phyloP scores from a whole-genome alignment of 2,888 invertebrate species.

The Chironomus riparius region DNA sequence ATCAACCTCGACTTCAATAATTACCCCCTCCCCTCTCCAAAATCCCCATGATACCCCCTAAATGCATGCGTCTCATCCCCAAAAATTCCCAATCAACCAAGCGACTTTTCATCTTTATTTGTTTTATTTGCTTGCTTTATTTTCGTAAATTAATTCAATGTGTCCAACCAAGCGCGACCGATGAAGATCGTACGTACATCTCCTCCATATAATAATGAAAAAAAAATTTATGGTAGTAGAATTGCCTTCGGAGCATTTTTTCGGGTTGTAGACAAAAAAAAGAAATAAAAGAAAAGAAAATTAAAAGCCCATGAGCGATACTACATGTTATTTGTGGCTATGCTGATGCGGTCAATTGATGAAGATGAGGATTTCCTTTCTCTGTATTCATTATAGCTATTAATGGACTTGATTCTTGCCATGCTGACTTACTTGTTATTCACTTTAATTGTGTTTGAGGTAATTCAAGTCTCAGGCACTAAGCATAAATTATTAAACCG shows the following conservation, averaged over 20 bases:
- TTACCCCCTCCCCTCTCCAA: no score
- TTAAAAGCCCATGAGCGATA: background rate
- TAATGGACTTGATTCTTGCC: no score
- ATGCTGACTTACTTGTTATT: background rate
- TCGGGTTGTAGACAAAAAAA: no score
- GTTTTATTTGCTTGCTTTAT: background rate
- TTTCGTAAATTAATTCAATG: constrained; percentile 23
- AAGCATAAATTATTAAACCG: background rate
- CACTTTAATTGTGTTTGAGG: background rate
- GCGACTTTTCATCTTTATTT: no score
- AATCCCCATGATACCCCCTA: no score
- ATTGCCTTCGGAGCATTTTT: no score
- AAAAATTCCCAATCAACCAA: no score
- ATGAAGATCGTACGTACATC: constrained; percentile 14
- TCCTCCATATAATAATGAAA: background rate
- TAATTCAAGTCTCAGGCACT: background rate
- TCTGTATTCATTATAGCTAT: no score
- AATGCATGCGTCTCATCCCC: no score
- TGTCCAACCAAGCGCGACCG: constrained; percentile 11
- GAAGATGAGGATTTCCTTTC: background rate
- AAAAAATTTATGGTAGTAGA: no score
- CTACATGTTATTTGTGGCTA: background rate
- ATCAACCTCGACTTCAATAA: no score
- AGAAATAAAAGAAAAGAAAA: background rate
- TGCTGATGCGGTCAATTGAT: background rate